These are phyloP conservation scores for Ammodytes dubius DNA, from an alignment of 2,113 vertebrate genomes.

Conservation along the genomic window DNA sequence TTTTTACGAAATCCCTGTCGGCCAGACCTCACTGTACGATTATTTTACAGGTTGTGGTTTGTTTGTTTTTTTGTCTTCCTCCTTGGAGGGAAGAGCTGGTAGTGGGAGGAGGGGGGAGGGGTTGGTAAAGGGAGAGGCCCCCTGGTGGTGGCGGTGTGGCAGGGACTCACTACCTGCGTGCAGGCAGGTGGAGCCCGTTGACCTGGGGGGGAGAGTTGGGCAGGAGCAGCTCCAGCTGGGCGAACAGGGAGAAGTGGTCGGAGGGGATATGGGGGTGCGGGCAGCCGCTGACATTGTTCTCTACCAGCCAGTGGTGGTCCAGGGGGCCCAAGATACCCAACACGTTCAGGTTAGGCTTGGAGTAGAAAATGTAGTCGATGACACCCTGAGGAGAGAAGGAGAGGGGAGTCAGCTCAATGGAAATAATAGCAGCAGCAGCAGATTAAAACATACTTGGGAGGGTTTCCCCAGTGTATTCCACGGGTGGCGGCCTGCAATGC, in stretches of 20 bases:
- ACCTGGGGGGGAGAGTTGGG: slow-evolving; percentile 91
- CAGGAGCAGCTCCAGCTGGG: slow-evolving; percentile 98
- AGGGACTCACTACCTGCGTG: slow-evolving; percentile 95
- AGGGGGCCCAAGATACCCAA: slow-evolving; percentile 96
- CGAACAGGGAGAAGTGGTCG: slow-evolving; percentile 99
- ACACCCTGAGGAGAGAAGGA: slow-evolving; percentile 89
- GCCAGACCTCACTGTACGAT: slow-evolving; percentile 95
- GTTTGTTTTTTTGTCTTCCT: slow-evolving; percentile 87
- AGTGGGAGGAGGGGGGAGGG: slow-evolving; percentile 83
- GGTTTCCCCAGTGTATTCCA: no score
- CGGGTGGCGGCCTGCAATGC: no score
- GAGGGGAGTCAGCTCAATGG: background rate
- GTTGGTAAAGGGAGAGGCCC: slow-evolving; percentile 69
- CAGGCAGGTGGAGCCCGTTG: slow-evolving; percentile 95
- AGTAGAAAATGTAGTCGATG: slow-evolving; percentile 99
- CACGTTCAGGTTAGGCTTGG: slow-evolving; percentile 97
- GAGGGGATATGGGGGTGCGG: slow-evolving; percentile 98
- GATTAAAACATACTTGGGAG: background rate
- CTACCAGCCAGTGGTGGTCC: slow-evolving; percentile 96
- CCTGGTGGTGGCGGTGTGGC: slow-evolving; percentile 85
- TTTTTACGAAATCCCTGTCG: slow-evolving; percentile 92
- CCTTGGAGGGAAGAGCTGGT: slow-evolving; percentile 80
- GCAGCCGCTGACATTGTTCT: slow-evolving; percentile 98
- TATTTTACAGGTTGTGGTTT: slow-evolving; percentile 82
- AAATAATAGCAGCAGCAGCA: background rate